Evolutionary conservation across 2,888 invertebrate genomes (phyloP), one percentile per base, ranked within the genome.

Genomic region (Sceliomorpha sp.): DNA sequence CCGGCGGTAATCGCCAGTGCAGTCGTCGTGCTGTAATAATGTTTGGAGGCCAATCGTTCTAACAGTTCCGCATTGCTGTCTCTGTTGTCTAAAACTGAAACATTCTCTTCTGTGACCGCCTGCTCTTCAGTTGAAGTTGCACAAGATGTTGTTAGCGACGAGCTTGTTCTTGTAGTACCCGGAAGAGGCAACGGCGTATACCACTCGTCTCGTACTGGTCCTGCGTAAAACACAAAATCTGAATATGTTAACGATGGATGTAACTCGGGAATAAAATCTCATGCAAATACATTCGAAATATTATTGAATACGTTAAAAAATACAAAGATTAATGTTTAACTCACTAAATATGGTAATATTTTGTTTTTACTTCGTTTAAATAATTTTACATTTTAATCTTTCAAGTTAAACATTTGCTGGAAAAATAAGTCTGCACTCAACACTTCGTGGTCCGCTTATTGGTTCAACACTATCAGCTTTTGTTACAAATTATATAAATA

Each of bases 1-100:
- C 93, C 93, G 5, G 94, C 93, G 1, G 94, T 94, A 71, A 94
- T 94, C 0, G 94, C 94, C 44, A 95, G 89, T 1, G 94, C 94
- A 34, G 94, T 93, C 1, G 94, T 94, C 81, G 94, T 94, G 79
- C 93, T 94, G 81, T 91, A 91, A 80, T 91, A 91, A 78, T 90
- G 91, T 36, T 90, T 89, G 0, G 90, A 90, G 4, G 91, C 90
- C 32, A 91, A 80, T 60, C 90, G 87, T 72, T 91, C 90, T 0
- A 91, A 84, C 5, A 91, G 81, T 74, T 91, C 90, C 6, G 90
- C 89, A 55, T 90, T 90, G 72, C 90, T 90, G 58, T 90, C 89
- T 45, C 87, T 89, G 14, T 89, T 89, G 34, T 88, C 84, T 1
- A 87, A 77, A 29, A 85, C 80, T 9, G 81, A 72, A 0, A 77